Percentiles rank a stretch among this genome's conserved stretches.
These are phyloP conservation scores for Eumacrocentrus americanus DNA, from an alignment of 2,888 invertebrate genomes.

Conservation along the genomic window DNA sequence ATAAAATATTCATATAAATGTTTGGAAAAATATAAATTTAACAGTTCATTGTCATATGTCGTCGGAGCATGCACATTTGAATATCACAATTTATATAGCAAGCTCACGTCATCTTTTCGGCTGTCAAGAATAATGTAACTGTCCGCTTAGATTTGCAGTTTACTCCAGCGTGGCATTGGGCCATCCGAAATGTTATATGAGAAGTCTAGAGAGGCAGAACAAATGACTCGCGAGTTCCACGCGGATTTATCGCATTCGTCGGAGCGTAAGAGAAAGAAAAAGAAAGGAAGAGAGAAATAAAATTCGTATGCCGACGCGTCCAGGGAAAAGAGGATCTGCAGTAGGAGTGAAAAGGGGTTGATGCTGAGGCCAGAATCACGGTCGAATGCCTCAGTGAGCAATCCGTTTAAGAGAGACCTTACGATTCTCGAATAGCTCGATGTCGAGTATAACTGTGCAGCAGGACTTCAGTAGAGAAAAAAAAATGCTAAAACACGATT, in stretches of 20 bases:
- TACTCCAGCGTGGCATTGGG: constrained; percentile 23
- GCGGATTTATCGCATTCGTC: constrained; percentile 27
- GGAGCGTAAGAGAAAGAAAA: constrained; percentile 21
- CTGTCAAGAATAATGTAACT: constrained; percentile 25
- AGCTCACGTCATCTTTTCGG: constrained; percentile 1
- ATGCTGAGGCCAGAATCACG: constrained; percentile 1
- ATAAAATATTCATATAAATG: too few relatives aligned
- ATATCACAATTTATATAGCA: background rate
- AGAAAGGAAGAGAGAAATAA: background rate
- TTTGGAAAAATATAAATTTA: too few relatives aligned
- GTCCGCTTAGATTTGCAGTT: constrained; percentile 26
- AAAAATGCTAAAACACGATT: background rate
- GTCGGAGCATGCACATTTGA: background rate
- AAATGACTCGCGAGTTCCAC: constrained; percentile 14
- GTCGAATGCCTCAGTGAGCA: constrained; percentile 6
- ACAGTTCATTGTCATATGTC: background rate
- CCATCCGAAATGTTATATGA: constrained; percentile 4
- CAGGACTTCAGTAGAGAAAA: background rate
- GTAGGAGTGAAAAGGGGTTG: background rate
- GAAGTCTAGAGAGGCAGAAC: constrained; percentile 12
- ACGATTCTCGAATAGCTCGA: constrained; percentile 13
- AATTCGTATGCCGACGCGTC: background rate
- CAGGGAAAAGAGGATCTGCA: background rate
- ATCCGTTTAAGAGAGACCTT: constrained; percentile 17
- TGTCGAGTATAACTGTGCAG: background rate